Evolutionary conservation across 2,797 vertebrate genomes (phyloP), one percentile per base, ranked within the genome.

Genomic region (Onychomys leucogaster): DNA sequence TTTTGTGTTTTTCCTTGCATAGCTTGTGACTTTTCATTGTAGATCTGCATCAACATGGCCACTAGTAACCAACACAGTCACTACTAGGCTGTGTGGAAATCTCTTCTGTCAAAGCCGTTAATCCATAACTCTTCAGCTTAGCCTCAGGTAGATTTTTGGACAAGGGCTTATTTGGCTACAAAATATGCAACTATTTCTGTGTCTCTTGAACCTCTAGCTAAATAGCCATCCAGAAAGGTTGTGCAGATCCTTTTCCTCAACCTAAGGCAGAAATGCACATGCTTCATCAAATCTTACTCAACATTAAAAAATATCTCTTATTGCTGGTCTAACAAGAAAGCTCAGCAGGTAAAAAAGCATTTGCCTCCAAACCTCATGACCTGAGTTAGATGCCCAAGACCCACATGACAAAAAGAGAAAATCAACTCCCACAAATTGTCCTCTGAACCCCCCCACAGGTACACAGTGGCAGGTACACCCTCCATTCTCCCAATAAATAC

Each of bases 301-400:
- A 52, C 17, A 57, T 80, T 92, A 86, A 77, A 96, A 87, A 90
- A 89, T 87, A 65, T 59, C 71, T 82, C 25, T 96, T 89, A 89
- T 91, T 43, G 73, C 61, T n/a, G 27, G 29, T 11, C 27, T 17
- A 23, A 17, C 52, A 21, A 59, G 17, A 46, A 57, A 43, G 27
- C 10, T 59, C 49, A 73, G 7, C 67, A 57, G 85, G 85, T n/a
- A 65, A 65, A n/a, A 49, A 27, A 49, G 76, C 14, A 73, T 73
- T 73, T 12, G 23, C 21, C 55, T 87, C 34, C 43, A 49, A 25
- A 21, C n/a, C n/a, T 96, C n/a, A 57, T 27, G 55, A 27, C 13
- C n/a, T 59, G 16, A 21, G 25, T 73, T 41, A 41, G 16, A 88
- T 6, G n/a, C 25, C 67, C n/a, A 88, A 73, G 25, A 41, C 16